These are phyloP conservation scores for Petrophora chlorosata DNA, from an alignment of 2,888 invertebrate genomes.

Conservation along the genomic window DNA sequence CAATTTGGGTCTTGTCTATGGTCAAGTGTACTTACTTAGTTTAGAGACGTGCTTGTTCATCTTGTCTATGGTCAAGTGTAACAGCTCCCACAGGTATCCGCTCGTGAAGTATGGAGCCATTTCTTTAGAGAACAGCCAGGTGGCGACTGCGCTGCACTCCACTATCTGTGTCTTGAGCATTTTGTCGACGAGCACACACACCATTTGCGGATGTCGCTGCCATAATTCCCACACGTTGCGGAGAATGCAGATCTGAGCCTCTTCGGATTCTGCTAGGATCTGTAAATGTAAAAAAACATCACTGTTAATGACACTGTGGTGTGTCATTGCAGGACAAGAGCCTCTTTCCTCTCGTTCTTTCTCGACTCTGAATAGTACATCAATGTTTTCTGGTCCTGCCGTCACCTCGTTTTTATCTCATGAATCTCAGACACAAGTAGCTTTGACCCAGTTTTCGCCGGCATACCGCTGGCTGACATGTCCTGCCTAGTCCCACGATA, in stretches of 20 bases:
- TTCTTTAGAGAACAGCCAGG: conserved; percentile 97
- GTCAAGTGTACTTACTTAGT: conserved; percentile 79
- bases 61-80: conserved; percentile 97
- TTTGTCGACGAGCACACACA: conserved; percentile 97
- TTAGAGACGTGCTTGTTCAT: conserved; percentile 98
- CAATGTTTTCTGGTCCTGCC: no score
- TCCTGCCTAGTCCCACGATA: no score
- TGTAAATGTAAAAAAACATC: conserved; percentile 59
- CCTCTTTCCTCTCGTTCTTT: no score
- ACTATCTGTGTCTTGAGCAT: conserved; percentile 98
- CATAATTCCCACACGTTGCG: conserved; percentile 97
- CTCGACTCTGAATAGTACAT: no score
- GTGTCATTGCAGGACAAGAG: no score
- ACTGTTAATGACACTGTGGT: no score
- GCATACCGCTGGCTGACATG: no score
- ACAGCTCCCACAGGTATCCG: conserved; percentile 97
- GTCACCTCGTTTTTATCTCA: no score
- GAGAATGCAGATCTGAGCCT: conserved; percentile 97
- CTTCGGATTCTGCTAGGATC: conserved; percentile 96
- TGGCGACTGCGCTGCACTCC: conserved; percentile 98
- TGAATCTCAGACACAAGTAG: no score
- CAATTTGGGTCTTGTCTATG: no score
- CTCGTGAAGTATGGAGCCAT: conserved; percentile 96
- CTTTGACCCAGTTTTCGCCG: no score
- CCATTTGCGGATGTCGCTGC: conserved; percentile 98